Conservation (phyloP, 2,888 invertebrate genomes). For the Toxonevra muliebris region DNA sequence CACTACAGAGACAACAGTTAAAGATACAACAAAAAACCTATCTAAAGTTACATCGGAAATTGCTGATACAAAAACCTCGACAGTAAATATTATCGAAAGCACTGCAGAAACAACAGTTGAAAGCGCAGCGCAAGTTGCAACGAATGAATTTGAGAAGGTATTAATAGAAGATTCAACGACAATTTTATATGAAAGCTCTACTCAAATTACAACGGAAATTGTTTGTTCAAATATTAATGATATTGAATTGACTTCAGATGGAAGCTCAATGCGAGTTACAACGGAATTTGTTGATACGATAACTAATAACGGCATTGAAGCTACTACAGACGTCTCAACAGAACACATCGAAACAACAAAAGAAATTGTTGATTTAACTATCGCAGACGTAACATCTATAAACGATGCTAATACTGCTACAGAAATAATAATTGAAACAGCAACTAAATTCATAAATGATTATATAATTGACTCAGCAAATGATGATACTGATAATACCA, state of each 20-base stretch:
- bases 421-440: too few relatives aligned
- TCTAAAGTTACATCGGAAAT: not conserved
- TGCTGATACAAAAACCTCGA: not conserved
- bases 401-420: not conserved
- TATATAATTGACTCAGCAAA: too few relatives aligned
- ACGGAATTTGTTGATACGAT: not conserved
- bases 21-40: not conserved
- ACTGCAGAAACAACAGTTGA: not conserved
- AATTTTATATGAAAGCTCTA: too few relatives aligned
- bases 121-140: not conserved
- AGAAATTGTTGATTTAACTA: not conserved
- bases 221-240: not conserved
- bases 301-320: not conserved
- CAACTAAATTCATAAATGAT: too few relatives aligned
- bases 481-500: not conserved
- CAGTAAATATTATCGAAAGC: too few relatives aligned
- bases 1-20: constrained; percentile 3
- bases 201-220: not conserved
- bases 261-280: not conserved
- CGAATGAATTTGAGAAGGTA: not conserved
- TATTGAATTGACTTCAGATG: not conserved
- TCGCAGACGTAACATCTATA: not conserved
- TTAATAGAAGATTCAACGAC: not conserved
- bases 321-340: not conserved
- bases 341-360: not conserved